phyloP scores from a whole-genome alignment of 2,888 invertebrate species.

The Hydropsyche betteni region DNA sequence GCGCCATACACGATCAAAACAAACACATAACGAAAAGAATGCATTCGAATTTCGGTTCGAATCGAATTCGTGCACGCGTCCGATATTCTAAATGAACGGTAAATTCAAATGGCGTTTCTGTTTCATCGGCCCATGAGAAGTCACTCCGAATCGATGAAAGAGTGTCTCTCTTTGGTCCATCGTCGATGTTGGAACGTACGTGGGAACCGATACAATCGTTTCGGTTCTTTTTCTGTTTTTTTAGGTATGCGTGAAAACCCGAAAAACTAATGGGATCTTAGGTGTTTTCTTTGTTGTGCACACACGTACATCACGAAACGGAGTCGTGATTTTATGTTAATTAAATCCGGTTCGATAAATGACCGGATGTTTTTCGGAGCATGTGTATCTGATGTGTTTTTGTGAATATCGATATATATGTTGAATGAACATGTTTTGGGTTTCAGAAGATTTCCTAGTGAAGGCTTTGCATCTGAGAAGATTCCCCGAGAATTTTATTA shows the following conservation, averaged over 20 bases:
- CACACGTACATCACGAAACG: constrained; percentile 4
- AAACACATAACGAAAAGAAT: background rate
- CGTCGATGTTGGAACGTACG: background rate
- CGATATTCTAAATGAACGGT: constrained; percentile 1
- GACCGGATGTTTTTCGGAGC: background rate
- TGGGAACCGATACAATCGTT: background rate
- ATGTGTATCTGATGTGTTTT: too few relatives aligned
- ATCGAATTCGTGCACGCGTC: constrained; percentile 26
- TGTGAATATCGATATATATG: too few relatives aligned
- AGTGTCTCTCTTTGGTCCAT: background rate
- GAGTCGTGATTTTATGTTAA: constrained; percentile 22
- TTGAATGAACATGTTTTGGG: too few relatives aligned
- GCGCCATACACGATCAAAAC: too few relatives aligned
- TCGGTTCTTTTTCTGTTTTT: constrained; percentile 5
- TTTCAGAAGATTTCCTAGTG: too few relatives aligned
- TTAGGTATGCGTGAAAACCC: background rate
- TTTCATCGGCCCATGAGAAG: background rate
- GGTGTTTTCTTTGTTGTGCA: constrained; percentile 1
- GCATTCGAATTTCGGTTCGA: background rate
- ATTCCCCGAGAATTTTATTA: background rate
- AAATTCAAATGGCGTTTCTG: constrained; percentile 26
- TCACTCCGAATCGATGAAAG: constrained; percentile 5
- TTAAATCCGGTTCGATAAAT: constrained; percentile 1
- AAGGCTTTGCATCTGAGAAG: background rate
- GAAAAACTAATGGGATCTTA: background rate